phyloP scores from a whole-genome alignment of 2,797 vertebrate species.

The Uromys caudimaculatus region DNA sequence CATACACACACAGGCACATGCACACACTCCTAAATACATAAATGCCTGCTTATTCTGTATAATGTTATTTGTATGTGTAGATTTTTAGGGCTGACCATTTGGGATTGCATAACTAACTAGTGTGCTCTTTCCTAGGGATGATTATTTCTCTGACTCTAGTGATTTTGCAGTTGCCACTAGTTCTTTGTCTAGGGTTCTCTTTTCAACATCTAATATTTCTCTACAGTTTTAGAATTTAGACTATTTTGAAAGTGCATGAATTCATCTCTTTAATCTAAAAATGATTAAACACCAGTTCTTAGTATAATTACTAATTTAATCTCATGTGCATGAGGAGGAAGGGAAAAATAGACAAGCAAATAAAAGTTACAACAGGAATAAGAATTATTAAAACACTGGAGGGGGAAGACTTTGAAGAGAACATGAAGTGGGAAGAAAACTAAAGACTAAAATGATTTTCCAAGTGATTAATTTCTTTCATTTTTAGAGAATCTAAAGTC shows the following conservation, averaged over 20 bases:
- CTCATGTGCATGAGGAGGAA: neutral
- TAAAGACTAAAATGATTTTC: neutral
- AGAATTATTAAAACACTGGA: neutral
- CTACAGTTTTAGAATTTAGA: neutral
- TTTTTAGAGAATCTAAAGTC: conserved; percentile 22
- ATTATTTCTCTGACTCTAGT: neutral
- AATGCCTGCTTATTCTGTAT: neutral
- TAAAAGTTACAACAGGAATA: neutral
- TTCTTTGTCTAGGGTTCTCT: neutral
- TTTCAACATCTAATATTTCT: neutral
- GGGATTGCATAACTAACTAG: neutral
- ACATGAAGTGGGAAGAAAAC: neutral
- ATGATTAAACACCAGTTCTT: neutral
- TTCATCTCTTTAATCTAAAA: neutral
- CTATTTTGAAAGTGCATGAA: neutral
- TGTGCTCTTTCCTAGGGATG: neutral
- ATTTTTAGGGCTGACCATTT: neutral
- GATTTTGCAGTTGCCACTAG: neutral
- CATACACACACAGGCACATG: neutral
- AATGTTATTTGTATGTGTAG: neutral
- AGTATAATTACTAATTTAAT: neutral
- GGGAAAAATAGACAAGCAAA: neutral
- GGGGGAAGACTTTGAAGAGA: neutral
- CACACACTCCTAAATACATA: neutral
- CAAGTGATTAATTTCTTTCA: neutral